Evolutionary conservation across 2,888 invertebrate genomes (phyloP).

Genomic region (Sipha maydis): DNA sequence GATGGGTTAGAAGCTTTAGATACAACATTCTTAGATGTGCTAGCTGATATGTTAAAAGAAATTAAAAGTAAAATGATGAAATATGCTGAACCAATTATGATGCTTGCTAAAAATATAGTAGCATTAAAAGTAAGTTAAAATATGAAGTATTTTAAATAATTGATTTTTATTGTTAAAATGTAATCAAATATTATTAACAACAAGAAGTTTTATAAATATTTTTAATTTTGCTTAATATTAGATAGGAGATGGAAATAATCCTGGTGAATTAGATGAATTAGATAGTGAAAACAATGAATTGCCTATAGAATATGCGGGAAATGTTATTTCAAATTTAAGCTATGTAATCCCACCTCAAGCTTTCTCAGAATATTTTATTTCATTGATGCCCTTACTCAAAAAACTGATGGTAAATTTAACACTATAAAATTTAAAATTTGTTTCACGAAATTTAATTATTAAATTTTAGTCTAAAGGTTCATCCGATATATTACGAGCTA

Average conservation of each 20-base stretch:
- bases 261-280: constrained; percentile 55
- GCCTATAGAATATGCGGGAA: constrained; percentile 49
- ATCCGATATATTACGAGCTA: constrained; percentile 70
- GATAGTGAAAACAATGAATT: constrained; percentile 59
- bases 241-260: constrained; percentile 55
- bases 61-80: constrained; percentile 49
- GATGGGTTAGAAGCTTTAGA: constrained; percentile 41
- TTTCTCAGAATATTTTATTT: constrained; percentile 37
- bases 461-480: constrained; percentile 27
- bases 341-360: constrained; percentile 50
- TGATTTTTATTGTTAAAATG: neutral
- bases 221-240: neutral
- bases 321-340: constrained; percentile 53
- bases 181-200: neutral
- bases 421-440: neutral
- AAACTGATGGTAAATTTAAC: constrained; percentile 48
- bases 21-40: constrained; percentile 40
- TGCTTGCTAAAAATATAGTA: constrained; percentile 48
- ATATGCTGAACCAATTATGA: constrained; percentile 53
- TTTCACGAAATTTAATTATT: neutral
- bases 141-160: neutral
- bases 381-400: constrained; percentile 45
- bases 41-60: constrained; percentile 53
- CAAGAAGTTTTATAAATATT: neutral
- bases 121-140: constrained; percentile 36